Conservation (phyloP, 2,797 vertebrate genomes). For the Prionace glauca region DNA sequence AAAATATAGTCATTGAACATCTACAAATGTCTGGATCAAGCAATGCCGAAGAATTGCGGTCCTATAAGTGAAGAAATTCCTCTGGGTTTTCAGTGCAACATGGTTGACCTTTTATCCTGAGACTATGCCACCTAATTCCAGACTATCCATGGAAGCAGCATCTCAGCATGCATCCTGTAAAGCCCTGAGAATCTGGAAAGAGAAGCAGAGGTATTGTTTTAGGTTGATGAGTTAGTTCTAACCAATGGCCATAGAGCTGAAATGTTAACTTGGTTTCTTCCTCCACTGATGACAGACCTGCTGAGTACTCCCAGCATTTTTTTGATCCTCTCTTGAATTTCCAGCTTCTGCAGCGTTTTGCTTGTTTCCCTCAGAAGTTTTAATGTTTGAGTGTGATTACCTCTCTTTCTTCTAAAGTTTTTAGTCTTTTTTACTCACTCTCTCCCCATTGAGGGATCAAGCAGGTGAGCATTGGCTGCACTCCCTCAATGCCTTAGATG, state of each 20-base stretch:
- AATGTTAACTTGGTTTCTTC: too few species aligned
- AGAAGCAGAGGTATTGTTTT: too few species aligned
- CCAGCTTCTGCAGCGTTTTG: neutral
- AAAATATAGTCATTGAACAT: neutral
- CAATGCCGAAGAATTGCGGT: neutral
- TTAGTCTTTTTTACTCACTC: neutral
- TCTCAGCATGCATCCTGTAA: neutral
- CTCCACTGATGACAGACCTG: neutral
- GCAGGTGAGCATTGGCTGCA: neutral
- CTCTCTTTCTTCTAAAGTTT: neutral
- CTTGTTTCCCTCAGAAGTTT: neutral
- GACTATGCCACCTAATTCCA: neutral
- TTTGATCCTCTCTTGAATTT: neutral
- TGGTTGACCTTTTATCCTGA: neutral
- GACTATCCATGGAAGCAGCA: neutral
- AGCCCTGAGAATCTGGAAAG: too few species aligned
- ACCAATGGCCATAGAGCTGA: too few species aligned
- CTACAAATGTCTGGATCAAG: neutral
- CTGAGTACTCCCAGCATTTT: neutral
- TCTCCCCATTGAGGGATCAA: neutral
- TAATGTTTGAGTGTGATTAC: neutral
- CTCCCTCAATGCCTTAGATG: too few species aligned
- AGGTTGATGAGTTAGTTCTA: too few species aligned
- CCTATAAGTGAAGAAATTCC: neutral
- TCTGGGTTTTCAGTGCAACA: neutral